Base-by-base conservation (phyloP, 1,140 invertebrate genomes). In the Homalodisca vitripennis region DNA sequence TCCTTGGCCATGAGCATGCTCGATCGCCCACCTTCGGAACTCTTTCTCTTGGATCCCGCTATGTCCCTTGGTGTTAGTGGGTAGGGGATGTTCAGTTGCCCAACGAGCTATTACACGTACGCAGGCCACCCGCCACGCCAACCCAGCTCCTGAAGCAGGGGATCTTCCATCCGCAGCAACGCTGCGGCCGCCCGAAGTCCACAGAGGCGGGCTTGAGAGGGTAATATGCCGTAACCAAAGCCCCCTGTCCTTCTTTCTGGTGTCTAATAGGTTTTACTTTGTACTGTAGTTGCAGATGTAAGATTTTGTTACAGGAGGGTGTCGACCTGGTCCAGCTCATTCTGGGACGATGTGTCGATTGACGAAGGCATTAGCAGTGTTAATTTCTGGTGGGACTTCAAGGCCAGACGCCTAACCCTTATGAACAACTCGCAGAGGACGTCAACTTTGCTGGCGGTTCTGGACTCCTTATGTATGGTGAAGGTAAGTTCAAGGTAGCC, bases 351-450 rank as follows among this genome's bases (percentile, higher is more conserved):
- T 6, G 27, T 24, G 10, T 66, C 34, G 22, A 69, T 51, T 1
- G 48, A 26, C 3, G 69, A 71, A 2, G 24, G 48, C 1, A 68
- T 26, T 0, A 74, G 48, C 26, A 73, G 3, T 24, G 31, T n/a
- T 0, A 74, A 1, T 30, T 71, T 71, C 62, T 71, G 70, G 17
- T 20, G 30, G 13, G 70, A 53, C 34, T 71, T 71, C 2, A 71
- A 55, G 17, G 13, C 20, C 24, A 64, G 22, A 10, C 34, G 57
- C 13, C 24, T n/a, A 0, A 72, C 14, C 24, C 48, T 71, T 2
- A 13, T 30, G 24, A 26, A 22, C 14, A 26, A 13, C 24, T 60
- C 55, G 24, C 27, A 26, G 2, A 60, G 55, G 27, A 12, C n/a
- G 6, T 30, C 6, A 3, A 60, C n/a, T 22, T 13, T 60, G 55